Conservation (phyloP, 2,888 invertebrate species). For the Dendrolimus houi region DNA sequence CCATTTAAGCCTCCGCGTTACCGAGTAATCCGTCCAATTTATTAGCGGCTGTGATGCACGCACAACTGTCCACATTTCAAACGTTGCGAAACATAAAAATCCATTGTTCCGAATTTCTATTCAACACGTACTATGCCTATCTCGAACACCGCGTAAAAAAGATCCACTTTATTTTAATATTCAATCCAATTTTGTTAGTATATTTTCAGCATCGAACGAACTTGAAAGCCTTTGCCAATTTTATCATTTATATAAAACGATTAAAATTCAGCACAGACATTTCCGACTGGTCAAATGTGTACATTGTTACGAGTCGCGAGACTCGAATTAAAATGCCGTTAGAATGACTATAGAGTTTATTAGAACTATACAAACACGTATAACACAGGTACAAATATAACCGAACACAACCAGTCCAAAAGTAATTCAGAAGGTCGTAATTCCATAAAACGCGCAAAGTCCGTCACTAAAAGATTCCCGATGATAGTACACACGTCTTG, state of each 20-base stretch:
- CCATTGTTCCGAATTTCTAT: not conserved
- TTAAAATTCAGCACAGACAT: not conserved
- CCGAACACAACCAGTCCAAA: too few relatives aligned
- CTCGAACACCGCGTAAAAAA: not conserved
- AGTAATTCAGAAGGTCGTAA: too few relatives aligned
- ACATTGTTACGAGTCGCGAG: too few relatives aligned
- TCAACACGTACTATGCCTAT: slow-evolving; percentile 1
- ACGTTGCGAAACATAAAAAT: not conserved
- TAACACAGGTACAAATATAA: too few relatives aligned
- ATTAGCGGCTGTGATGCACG: not conserved
- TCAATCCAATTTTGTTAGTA: not conserved
- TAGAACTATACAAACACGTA: too few relatives aligned
- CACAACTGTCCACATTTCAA: not conserved
- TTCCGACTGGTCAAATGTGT: too few relatives aligned
- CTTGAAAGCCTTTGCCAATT: not conserved
- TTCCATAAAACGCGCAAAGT: too few relatives aligned
- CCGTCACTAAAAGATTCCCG: too few relatives aligned
- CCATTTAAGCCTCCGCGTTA: too few relatives aligned
- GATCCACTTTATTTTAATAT: slow-evolving; percentile 1
- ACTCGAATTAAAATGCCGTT: too few relatives aligned
- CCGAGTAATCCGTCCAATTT: not conserved
- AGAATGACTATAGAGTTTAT: too few relatives aligned
- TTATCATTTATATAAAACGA: not conserved
- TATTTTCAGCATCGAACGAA: not conserved
- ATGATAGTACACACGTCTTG: too few relatives aligned